A percentile compares a stretch with the other conserved stretches of the same genome.
Evolutionary conservation across 1,140 invertebrate genomes (phyloP).

Genomic region (Sycobia sp.): DNA sequence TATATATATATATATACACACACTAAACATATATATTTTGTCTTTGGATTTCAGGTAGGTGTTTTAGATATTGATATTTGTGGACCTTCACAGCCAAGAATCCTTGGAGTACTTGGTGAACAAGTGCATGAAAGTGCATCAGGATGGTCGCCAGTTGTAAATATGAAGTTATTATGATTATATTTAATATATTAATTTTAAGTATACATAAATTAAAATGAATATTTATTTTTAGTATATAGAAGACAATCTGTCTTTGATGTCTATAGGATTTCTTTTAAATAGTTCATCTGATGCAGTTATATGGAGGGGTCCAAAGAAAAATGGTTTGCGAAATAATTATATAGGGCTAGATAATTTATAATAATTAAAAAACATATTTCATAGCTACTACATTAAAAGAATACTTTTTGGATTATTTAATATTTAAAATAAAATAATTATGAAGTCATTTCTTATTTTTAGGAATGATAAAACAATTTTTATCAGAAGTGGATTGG

Average conservation of each 20-base stretch:
- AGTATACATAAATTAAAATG: background rate
- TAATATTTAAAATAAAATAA: background rate
- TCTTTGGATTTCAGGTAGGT: constrained; percentile 77
- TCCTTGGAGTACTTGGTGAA: constrained; percentile 73
- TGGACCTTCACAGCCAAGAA: constrained; percentile 81
- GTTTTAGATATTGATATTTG: constrained; percentile 93
- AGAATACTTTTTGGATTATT: constrained; percentile 5
- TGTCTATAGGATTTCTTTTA: constrained; percentile 93
- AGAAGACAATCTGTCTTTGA: constrained; percentile 85
- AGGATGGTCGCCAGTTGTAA: constrained; percentile 95
- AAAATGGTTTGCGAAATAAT: constrained; percentile 71
- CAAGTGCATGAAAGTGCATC: constrained; percentile 94
- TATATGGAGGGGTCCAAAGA: constrained; percentile 95
- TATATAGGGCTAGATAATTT: too few relatives aligned
- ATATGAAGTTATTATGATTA: constrained; percentile 41
- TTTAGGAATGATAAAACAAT: constrained; percentile 89
- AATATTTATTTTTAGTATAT: constrained; percentile 67
- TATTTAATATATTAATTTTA: background rate
- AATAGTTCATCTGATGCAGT: constrained; percentile 83
- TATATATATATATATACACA: constrained; percentile 4
- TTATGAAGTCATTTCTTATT: constrained; percentile 29
- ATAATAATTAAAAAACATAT: too few relatives aligned
- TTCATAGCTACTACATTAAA: background rate
- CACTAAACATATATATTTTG: too few relatives aligned
- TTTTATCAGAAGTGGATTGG: constrained; percentile 94